Evolutionary conservation across 2,797 vertebrate genomes (phyloP).

Genomic region (Euthynnus affinis): DNA sequence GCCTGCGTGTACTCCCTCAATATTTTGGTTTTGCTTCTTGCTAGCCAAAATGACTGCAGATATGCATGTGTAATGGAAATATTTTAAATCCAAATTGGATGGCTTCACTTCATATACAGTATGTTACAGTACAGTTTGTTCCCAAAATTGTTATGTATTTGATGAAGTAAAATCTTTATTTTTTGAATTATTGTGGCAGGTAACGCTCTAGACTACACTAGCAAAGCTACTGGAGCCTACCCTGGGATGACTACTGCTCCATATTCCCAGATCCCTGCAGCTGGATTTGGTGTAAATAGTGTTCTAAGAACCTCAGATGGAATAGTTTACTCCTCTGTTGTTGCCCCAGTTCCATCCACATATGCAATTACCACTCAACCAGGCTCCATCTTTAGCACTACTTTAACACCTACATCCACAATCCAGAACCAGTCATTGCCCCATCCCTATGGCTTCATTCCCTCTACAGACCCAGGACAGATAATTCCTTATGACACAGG

Average conservation of each 20-base stretch:
- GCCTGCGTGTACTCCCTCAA: constrained; percentile 94
- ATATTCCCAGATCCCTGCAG: constrained; percentile 90
- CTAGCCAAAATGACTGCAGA: constrained; percentile 89
- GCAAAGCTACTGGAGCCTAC: constrained; percentile 91
- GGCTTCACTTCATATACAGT: constrained; percentile 70
- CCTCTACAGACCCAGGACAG: constrained; percentile 87
- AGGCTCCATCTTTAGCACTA: constrained; percentile 93
- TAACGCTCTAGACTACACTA: constrained; percentile 98
- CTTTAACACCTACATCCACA: constrained; percentile 78
- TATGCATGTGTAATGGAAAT: constrained; percentile 89
- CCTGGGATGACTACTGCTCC: constrained; percentile 88
- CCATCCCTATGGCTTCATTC: constrained; percentile 91
- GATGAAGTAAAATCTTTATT: constrained; percentile 71
- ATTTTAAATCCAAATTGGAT: constrained; percentile 83
- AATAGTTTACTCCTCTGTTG: constrained; percentile 96
- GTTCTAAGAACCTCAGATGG: constrained; percentile 93
- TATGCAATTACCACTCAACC: constrained; percentile 98
- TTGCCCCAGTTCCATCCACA: constrained; percentile 92
- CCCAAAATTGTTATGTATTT: constrained; percentile 59
- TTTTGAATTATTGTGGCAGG: constrained; percentile 92
- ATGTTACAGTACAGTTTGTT: too few species aligned
- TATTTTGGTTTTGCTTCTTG: constrained; percentile 92
- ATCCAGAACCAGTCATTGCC: constrained; percentile 89
- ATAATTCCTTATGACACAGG: constrained; percentile 86
- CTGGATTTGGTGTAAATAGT: constrained; percentile 90